Base-by-base conservation (phyloP, 2,113 vertebrate genomes). In the Erythrolamprus reginae region DNA sequence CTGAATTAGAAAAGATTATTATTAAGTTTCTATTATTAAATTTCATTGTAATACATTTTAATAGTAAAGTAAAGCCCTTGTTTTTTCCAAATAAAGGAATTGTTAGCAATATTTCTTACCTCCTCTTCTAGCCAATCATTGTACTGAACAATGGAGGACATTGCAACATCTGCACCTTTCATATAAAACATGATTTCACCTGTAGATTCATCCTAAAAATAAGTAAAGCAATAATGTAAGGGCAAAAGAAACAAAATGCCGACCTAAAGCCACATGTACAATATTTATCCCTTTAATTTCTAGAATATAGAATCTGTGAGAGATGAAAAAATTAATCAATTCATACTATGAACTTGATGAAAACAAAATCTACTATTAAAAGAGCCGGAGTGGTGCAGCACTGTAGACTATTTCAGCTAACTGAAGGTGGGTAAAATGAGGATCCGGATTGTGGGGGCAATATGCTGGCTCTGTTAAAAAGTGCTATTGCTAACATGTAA, bases 81-180 rank as follows among this genome's bases (percentile, higher is more conserved):
- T 6, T 13, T 90, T 82, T 53, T 61, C 12, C 42, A 8, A 65
- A 51, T 28, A 56, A 86, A 55, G 3, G 13, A 65, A 56, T 1
- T 58, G 47, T 61, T 28, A 47, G 10, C 4, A 84, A 51, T 70
- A 38, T 89, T 89, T 86, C 95, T 97, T 97, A 99, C 99, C 98
- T 99, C 99, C 92, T 99, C 99, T 82, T 99, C 99, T 93, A 99
- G 92, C 99, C 99, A 99, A 91, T 99, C 99, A 23, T 99, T 99
- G 93, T 99, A 99, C 95, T 99, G 99, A 88, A 99, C 99, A 83
- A 99, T 98, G 96, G 97, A 96, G 88, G 98, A 97, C 99, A 99
- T 99, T n/a, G 98, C 99, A 84, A 98, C 98, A 58, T 99, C 99
- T 0, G 99, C 99, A 0, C 99, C 99, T 93, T 99, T 99, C 98